These are phyloP conservation scores for Chamaea fasciata DNA, from an alignment of 2,113 vertebrate species.

Conservation along the genomic window DNA sequence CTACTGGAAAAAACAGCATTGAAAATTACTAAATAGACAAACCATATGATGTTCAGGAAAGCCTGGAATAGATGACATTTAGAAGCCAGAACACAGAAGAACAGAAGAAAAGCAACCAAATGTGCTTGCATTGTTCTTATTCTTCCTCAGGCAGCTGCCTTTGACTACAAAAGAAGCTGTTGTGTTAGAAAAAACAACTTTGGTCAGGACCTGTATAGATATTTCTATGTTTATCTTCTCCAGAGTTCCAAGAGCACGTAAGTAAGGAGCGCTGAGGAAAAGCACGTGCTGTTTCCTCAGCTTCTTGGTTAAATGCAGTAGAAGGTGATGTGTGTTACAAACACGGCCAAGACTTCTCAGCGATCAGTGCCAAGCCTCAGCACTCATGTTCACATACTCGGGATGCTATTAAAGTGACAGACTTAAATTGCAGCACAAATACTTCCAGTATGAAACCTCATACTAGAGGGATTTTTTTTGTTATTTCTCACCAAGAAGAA, in stretches of 20 bases:
- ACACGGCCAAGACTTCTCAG: background rate
- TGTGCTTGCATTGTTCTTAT: background rate
- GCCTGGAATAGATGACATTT: background rate
- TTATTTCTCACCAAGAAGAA: background rate
- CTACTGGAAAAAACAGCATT: background rate
- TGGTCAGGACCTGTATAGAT: background rate
- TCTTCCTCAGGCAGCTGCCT: slow-evolving; percentile 8
- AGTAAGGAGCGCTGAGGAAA: background rate
- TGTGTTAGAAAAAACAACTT: background rate
- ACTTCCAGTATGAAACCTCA: background rate
- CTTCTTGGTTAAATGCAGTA: background rate
- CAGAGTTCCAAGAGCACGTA: background rate
- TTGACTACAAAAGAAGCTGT: background rate
- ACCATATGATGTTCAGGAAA: slow-evolving; percentile 24
- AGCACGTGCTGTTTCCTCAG: background rate
- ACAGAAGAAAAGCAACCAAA: background rate
- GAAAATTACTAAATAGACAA: background rate
- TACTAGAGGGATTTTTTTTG: background rate
- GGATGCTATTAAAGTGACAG: background rate
- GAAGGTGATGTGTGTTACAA: background rate
- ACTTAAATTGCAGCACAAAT: background rate
- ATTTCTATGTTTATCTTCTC: background rate
- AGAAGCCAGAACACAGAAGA: background rate
- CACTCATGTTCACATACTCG: accelerated
- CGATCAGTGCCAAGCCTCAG: background rate